phyloP scores from a whole-genome alignment of 1,140 invertebrate species.

The Drosophila athabasca region DNA sequence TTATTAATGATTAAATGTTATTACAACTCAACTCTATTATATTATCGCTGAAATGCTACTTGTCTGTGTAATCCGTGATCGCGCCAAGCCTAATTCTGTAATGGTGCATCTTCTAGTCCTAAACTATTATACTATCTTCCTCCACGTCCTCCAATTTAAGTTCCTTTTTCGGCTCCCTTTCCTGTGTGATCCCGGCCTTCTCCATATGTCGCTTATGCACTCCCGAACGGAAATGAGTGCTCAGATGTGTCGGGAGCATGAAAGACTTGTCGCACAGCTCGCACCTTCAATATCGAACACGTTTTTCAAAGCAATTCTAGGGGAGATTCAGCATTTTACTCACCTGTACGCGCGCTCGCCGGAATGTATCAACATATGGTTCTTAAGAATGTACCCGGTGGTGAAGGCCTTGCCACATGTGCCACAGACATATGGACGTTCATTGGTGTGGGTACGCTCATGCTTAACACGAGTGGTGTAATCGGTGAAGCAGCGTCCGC shows the following conservation, averaged over 20 bases:
- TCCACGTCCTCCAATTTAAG: constrained; percentile 66
- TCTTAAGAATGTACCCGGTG: constrained; percentile 82
- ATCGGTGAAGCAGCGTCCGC: constrained; percentile 71
- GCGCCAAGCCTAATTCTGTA: constrained; percentile 3
- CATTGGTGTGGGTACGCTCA: constrained; percentile 85
- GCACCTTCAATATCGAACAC: constrained; percentile 33
- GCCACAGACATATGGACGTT: constrained; percentile 85
- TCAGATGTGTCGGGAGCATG: constrained; percentile 70
- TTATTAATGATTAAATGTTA: too few species aligned
- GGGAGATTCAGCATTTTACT: background rate
- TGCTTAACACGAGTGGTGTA: constrained; percentile 75
- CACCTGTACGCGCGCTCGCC: constrained; percentile 71
- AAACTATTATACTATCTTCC: constrained; percentile 66
- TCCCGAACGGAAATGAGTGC: constrained; percentile 67
- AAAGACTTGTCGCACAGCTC: constrained; percentile 73
- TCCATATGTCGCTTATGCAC: constrained; percentile 68
- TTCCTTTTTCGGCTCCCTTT: constrained; percentile 83
- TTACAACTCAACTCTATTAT: too few species aligned
- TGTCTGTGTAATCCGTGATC: constrained; percentile 22
- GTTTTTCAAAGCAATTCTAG: background rate
- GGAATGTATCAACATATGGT: constrained; percentile 77
- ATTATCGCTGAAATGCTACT: constrained; percentile 8
- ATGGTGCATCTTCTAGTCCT: constrained; percentile 2
- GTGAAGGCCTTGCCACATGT: constrained; percentile 86
- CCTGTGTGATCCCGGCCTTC: constrained; percentile 84